Percentiles rank a stretch among this genome's conserved stretches.
These are phyloP conservation scores for Iphiclides podalirius DNA, from an alignment of 2,888 invertebrate genomes.

Conservation along the genomic window DNA sequence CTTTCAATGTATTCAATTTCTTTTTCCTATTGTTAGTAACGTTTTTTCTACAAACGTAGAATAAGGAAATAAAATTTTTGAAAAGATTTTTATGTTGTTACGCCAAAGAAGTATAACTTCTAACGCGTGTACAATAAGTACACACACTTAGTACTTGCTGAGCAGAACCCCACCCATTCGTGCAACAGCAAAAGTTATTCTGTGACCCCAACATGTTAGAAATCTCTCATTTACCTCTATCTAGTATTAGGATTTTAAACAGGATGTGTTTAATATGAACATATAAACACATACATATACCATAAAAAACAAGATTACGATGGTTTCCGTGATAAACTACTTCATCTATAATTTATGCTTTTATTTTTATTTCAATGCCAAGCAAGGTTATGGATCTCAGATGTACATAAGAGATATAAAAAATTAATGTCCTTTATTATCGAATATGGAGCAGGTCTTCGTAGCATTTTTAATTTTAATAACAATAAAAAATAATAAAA, in stretches of 20 bases:
- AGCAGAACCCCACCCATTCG: no score
- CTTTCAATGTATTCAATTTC: no score
- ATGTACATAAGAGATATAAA: slow-evolving; percentile 7
- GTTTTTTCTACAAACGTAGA: no score
- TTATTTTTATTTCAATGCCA: slow-evolving; percentile 26
- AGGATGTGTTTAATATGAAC: slow-evolving; percentile 19
- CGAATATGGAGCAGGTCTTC: slow-evolving; percentile 13
- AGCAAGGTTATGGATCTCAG: slow-evolving; percentile 18
- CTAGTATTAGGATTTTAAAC: slow-evolving; percentile 6
- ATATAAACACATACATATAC: slow-evolving; percentile 12
- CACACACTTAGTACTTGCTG: no score
- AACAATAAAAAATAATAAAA: slow-evolving; percentile 7
- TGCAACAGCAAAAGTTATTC: no score
- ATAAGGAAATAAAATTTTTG: no score
- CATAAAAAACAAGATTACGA: slow-evolving; percentile 18
- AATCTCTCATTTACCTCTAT: no score
- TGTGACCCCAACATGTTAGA: no score
- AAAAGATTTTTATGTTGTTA: no score
- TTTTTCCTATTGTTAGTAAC: no score
- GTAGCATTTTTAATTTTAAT: slow-evolving; percentile 9
- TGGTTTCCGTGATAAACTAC: slow-evolving; percentile 27
- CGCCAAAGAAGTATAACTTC: no score
- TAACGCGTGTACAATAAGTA: no score
- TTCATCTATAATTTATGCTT: slow-evolving; percentile 26
- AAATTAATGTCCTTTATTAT: background rate